These are phyloP conservation scores for Thumatha senex DNA, from an alignment of 2,888 invertebrate species.

Conservation along the genomic window DNA sequence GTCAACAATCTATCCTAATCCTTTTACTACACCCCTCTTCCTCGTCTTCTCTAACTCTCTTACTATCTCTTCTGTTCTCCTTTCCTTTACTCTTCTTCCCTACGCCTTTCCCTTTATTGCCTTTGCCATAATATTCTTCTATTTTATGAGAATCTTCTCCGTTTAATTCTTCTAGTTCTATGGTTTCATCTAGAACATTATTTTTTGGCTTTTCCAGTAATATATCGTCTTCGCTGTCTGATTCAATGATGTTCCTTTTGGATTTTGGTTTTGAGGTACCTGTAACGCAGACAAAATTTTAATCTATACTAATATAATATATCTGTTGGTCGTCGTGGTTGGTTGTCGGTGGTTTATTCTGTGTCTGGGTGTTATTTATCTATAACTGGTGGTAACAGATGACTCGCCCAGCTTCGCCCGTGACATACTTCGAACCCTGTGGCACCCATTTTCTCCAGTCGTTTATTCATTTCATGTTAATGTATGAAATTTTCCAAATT, in stretches of 20 bases:
- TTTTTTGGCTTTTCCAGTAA: conserved; percentile 48
- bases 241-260: conserved; percentile 56
- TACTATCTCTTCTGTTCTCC: conserved; percentile 47
- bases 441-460: too few species aligned
- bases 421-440: too few species aligned
- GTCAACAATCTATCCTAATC: not conserved
- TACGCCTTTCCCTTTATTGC: conserved; percentile 50
- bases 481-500: too few species aligned
- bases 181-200: conserved; percentile 55
- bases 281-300: conserved; percentile 7
- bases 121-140: conserved; percentile 62
- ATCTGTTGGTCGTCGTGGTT: too few species aligned
- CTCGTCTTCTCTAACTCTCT: conserved; percentile 43
- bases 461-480: too few species aligned
- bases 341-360: too few species aligned
- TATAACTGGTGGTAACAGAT: too few species aligned
- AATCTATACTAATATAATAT: not conserved
- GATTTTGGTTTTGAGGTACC: conserved; percentile 46
- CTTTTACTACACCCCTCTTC: conserved; percentile 48
- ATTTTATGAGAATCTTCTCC: conserved; percentile 71
- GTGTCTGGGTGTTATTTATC: too few species aligned
- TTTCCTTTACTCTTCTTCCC: conserved; percentile 52
- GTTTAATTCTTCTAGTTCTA: conserved; percentile 54
- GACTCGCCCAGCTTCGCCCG: too few species aligned
- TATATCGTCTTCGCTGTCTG: conserved; percentile 42